A percentile compares a stretch with the other conserved stretches of the same genome.
phyloP scores from a whole-genome alignment of 1,140 invertebrate genomes.

The Lepidurus apus region DNA sequence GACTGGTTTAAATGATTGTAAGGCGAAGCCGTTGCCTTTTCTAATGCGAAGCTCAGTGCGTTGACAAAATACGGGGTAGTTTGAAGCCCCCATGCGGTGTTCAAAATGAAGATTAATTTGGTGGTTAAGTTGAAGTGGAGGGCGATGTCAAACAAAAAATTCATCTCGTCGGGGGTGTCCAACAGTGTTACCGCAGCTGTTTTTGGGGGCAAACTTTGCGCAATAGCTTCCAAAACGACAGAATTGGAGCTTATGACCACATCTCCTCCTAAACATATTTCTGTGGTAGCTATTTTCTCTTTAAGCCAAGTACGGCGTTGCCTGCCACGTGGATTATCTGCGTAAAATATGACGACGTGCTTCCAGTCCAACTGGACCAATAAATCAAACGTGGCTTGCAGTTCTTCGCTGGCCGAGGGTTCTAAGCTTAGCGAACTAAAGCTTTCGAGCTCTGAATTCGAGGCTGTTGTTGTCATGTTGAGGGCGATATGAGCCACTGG shows the following conservation, averaged over 20 bases:
- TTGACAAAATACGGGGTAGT: conserved; percentile 24
- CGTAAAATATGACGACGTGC: conserved; percentile 30
- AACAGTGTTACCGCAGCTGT: conserved; percentile 27
- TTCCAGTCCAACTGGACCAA: conserved; percentile 28
- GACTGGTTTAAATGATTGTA: conserved; percentile 23
- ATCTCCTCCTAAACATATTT: conserved; percentile 31
- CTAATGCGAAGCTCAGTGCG: conserved; percentile 27
- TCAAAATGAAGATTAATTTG: conserved; percentile 21
- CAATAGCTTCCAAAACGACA: conserved; percentile 25
- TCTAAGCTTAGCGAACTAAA: background rate
- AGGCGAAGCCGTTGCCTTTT: conserved; percentile 16
- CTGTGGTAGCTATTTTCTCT: background rate
- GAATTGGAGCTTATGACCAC: background rate
- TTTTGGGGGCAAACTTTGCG: conserved; percentile 14
- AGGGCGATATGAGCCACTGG: background rate
- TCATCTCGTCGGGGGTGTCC: conserved; percentile 25
- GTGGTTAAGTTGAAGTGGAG: conserved; percentile 22
- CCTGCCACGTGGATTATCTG: conserved; percentile 22
- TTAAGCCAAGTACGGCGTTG: background rate
- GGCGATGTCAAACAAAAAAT: conserved; percentile 10
- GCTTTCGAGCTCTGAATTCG: background rate
- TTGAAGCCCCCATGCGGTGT: conserved; percentile 29
- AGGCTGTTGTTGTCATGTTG: background rate
- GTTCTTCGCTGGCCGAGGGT: conserved; percentile 24
- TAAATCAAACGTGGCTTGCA: conserved; percentile 28